These are phyloP conservation scores for Hemicentrotus pulcherrimus DNA, from an alignment of 35 echinoderm and acorn worm species.

Conservation along the genomic window DNA sequence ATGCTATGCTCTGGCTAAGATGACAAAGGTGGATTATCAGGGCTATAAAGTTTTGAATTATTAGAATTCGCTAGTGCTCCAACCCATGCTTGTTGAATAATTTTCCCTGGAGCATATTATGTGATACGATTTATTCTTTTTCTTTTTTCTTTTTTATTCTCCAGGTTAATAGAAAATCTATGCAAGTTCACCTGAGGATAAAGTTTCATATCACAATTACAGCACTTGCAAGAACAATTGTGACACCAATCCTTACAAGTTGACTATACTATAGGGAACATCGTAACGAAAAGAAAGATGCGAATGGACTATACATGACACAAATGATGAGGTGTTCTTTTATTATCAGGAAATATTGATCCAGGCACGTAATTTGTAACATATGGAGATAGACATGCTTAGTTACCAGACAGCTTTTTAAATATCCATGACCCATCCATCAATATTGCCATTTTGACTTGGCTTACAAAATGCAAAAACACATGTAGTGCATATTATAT, in stretches of 20 bases:
- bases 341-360: neutral
- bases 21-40: neutral
- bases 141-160: neutral
- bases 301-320: neutral
- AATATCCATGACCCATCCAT: neutral
- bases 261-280: neutral
- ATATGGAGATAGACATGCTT: neutral
- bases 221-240: neutral
- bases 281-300: neutral
- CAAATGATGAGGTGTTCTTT: neutral
- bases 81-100: too few species aligned
- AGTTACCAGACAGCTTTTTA: neutral
- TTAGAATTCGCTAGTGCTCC: too few species aligned
- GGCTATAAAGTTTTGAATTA: neutral
- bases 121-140: neutral
- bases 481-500: neutral
- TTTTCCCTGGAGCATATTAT: too few species aligned
- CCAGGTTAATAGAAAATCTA: neutral
- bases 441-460: neutral
- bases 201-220: neutral
- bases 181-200: neutral
- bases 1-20: neutral
- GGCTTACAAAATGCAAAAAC: too few species aligned
- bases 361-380: neutral
- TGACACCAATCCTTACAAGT: neutral